These are phyloP conservation scores for Agrilus biguttatus DNA, from an alignment of 2,888 invertebrate genomes.

Conservation along the genomic window DNA sequence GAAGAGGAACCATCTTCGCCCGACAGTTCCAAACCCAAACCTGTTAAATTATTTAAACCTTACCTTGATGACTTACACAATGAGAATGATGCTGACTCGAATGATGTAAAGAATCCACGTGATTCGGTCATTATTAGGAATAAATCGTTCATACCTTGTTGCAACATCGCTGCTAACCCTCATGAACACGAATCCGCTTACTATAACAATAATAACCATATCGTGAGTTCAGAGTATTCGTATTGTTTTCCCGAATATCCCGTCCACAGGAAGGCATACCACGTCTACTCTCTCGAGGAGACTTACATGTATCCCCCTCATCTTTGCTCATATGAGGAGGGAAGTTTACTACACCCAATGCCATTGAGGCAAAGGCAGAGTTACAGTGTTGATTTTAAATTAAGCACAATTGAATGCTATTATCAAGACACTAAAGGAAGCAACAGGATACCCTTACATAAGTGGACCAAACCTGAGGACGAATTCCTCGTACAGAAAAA, in stretches of 20 bases:
- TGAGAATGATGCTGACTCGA: slow-evolving; percentile 9
- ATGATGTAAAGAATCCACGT: slow-evolving; percentile 25
- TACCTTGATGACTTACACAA: slow-evolving; percentile 54
- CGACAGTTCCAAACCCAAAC: slow-evolving; percentile 29
- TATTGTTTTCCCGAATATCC: slow-evolving; percentile 27
- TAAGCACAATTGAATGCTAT: slow-evolving; percentile 39
- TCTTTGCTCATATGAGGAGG: slow-evolving; percentile 17
- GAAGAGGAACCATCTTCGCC: slow-evolving; percentile 3
- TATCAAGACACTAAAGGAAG: slow-evolving; percentile 35
- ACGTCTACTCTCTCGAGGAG: slow-evolving; percentile 31
- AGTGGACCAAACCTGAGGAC: slow-evolving; percentile 41
- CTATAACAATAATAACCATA: slow-evolving; percentile 17
- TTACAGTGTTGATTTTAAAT: slow-evolving; percentile 39
- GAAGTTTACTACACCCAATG: slow-evolving; percentile 7
- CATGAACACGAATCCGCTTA: slow-evolving; percentile 6
- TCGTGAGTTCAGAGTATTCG: slow-evolving; percentile 18
- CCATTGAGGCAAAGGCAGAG: slow-evolving; percentile 26
- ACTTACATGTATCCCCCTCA: slow-evolving; percentile 13
- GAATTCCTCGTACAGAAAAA: slow-evolving; percentile 23
- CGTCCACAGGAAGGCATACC: slow-evolving; percentile 15
- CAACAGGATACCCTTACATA: slow-evolving; percentile 36
- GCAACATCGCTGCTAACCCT: neutral
- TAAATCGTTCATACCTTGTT: slow-evolving; percentile 1
- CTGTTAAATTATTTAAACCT: slow-evolving; percentile 64
- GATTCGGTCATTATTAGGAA: slow-evolving; percentile 2